Conservation (phyloP, 2,888 invertebrate genomes). For the Pyrrhia umbra region DNA sequence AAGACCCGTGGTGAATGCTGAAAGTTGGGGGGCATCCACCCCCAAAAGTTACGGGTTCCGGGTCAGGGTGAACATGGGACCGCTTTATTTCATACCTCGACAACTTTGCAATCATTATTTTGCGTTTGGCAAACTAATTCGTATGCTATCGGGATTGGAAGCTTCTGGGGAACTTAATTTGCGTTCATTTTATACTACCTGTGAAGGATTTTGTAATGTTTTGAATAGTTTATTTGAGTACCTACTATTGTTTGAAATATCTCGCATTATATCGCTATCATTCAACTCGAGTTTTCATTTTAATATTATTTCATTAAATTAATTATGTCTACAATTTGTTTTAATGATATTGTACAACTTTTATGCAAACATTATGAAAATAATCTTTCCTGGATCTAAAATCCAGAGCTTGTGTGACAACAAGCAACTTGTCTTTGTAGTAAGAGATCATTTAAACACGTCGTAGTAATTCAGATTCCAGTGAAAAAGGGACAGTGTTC, state of each 20-base stretch:
- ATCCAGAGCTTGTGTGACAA: too few relatives aligned
- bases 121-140: conserved; percentile 56
- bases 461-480: too few relatives aligned
- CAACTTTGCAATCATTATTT: conserved; percentile 59
- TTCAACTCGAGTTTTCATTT: too few relatives aligned
- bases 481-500: neutral
- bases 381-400: too few relatives aligned
- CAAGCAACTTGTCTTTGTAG: too few relatives aligned
- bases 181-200: conserved; percentile 37
- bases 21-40: conserved; percentile 40
- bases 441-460: too few relatives aligned
- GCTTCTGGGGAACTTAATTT: conserved; percentile 34
- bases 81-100: conserved; percentile 57
- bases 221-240: conserved; percentile 18
- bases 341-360: too few relatives aligned
- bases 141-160: conserved; percentile 45
- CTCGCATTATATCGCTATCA: neutral
- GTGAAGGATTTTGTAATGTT: conserved; percentile 36
- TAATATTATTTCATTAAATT: too few relatives aligned
- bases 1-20: conserved; percentile 48
- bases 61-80: conserved; percentile 36
- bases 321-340: too few relatives aligned
- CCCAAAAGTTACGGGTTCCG: conserved; percentile 51
- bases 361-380: too few relatives aligned
- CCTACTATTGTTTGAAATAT: conserved; percentile 12